Evolutionary conservation across 1,140 invertebrate species (phyloP).

Genomic region (Wasmannia auropunctata): DNA sequence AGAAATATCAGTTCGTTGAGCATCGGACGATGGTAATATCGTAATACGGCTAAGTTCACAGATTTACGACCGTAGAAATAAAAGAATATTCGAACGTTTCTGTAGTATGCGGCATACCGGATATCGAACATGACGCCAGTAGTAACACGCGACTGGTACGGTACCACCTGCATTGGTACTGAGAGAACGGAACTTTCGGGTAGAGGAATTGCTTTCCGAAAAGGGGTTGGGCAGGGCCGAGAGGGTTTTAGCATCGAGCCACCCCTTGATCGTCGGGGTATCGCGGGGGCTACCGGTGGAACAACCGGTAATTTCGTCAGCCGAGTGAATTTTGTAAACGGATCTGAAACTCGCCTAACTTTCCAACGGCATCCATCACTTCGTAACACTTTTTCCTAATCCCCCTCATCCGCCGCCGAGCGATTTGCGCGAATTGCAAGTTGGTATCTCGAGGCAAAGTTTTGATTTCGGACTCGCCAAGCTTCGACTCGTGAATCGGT

Average conservation of each 20-base stretch:
- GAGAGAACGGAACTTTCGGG: slow-evolving; percentile 74
- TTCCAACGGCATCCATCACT: slow-evolving; percentile 66
- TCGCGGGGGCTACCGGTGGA: slow-evolving; percentile 45
- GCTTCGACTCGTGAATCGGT: slow-evolving; percentile 50
- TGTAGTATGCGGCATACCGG: slow-evolving; percentile 53
- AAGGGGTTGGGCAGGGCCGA: slow-evolving; percentile 23
- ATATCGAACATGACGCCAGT: slow-evolving; percentile 73
- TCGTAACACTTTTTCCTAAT: slow-evolving; percentile 47
- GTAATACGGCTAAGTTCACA: slow-evolving; percentile 28
- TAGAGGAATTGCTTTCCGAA: slow-evolving; percentile 77
- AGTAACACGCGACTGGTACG: slow-evolving; percentile 83
- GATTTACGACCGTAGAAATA: slow-evolving; percentile 46
- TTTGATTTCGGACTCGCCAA: slow-evolving; percentile 49
- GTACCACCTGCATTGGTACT: slow-evolving; percentile 82
- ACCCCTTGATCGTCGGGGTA: slow-evolving; percentile 45
- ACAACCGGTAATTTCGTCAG: slow-evolving; percentile 72
- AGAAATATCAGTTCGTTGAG: slow-evolving; percentile 26
- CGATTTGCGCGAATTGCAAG: slow-evolving; percentile 57
- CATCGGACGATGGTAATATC: neutral
- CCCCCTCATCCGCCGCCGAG: neutral
- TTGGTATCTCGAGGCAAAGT: slow-evolving; percentile 52
- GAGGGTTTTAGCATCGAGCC: slow-evolving; percentile 42
- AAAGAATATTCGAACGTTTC: slow-evolving; percentile 31
- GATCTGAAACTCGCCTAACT: slow-evolving; percentile 64
- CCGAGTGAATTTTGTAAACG: slow-evolving; percentile 69